A percentile compares a stretch with the other conserved stretches of the same genome.
Conservation (phyloP, 2,113 vertebrate species). For the Ovis canadensis region DNA sequence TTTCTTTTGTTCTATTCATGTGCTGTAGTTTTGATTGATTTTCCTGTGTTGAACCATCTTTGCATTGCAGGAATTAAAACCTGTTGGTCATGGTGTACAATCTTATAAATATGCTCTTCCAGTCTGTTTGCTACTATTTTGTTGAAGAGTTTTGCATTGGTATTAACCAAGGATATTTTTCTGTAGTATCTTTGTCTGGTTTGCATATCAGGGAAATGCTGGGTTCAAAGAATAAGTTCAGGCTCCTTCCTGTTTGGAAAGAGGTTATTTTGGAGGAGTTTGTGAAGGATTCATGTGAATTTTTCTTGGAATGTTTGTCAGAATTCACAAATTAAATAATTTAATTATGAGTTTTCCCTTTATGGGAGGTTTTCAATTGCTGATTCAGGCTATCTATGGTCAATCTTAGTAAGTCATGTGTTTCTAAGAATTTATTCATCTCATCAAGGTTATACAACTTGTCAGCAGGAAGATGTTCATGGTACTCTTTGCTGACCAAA, state of each 20-base stretch:
- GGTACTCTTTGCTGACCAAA: background rate
- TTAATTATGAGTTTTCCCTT: background rate
- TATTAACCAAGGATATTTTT: background rate
- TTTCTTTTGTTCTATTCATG: background rate
- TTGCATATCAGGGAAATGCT: background rate
- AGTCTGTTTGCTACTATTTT: background rate
- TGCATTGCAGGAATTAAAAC: background rate
- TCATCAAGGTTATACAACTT: background rate
- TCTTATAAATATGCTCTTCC: background rate
- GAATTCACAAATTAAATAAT: background rate
- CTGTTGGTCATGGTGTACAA: background rate
- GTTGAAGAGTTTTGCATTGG: background rate
- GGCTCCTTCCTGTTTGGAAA: background rate
- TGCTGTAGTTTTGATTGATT: background rate
- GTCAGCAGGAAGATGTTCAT: background rate
- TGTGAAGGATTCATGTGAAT: no score
- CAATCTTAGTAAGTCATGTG: background rate
- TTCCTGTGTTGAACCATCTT: background rate
- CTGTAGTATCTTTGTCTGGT: background rate
- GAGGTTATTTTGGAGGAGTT: background rate
- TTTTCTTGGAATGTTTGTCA: no score
- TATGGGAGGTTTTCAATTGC: background rate
- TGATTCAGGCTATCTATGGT: background rate
- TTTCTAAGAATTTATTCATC: background rate
- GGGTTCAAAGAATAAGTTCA: background rate